phyloP scores from a whole-genome alignment of 2,797 vertebrate species.

The Alcedo quadribrachys region DNA sequence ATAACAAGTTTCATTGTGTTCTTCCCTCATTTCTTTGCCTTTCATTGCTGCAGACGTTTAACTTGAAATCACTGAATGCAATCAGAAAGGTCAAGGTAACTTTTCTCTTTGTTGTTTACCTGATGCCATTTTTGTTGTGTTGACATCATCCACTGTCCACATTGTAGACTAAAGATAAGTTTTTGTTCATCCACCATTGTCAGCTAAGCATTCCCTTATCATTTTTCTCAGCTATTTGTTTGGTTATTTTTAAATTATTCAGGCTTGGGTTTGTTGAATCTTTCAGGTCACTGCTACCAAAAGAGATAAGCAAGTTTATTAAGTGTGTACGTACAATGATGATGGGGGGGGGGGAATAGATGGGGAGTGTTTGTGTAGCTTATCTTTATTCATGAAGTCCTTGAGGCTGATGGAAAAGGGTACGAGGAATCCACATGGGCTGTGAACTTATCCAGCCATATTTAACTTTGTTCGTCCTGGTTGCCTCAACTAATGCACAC shows the following conservation, averaged over 20 bases:
- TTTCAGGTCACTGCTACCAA: constrained; percentile 71
- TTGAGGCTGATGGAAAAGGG: constrained; percentile 80
- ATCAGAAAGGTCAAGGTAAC: constrained; percentile 7
- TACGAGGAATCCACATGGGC: constrained; percentile 8
- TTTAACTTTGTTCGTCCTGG: constrained; percentile 49
- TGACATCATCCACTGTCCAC: background rate
- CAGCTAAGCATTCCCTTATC: constrained; percentile 50
- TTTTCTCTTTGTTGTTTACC: background rate
- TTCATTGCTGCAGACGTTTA: background rate
- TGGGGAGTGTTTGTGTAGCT: constrained; percentile 53
- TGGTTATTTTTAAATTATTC: constrained; percentile 62
- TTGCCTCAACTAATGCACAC: constrained; percentile 48
- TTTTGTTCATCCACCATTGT: constrained; percentile 21
- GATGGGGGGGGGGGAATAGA: background rate
- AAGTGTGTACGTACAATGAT: constrained; percentile 43
- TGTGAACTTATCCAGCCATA: constrained; percentile 28
- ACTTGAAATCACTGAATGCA: background rate
- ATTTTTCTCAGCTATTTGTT: constrained; percentile 48
- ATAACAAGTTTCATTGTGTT: background rate
- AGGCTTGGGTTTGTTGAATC: constrained; percentile 55
- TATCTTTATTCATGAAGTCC: constrained; percentile 82
- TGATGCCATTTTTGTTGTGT: constrained; percentile 5
- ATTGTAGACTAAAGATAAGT: constrained; percentile 39
- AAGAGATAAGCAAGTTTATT: constrained; percentile 78
- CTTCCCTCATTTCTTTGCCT: background rate